Percentiles rank a stretch among this genome's conserved stretches.
Conservation (phyloP, 2,888 invertebrate species). For the Drosophila nr. medialis region DNA sequence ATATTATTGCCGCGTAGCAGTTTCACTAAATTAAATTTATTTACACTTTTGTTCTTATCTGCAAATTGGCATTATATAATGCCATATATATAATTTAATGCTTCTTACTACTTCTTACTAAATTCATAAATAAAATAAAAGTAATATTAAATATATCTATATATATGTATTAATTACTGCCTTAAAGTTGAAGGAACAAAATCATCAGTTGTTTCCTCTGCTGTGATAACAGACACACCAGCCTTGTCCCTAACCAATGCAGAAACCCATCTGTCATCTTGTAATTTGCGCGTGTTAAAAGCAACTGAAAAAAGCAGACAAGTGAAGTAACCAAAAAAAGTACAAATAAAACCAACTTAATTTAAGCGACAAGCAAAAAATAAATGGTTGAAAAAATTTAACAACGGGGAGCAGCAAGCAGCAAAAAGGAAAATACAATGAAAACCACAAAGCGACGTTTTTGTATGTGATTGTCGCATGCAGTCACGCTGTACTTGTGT, state of each 20-base stretch:
- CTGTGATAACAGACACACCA: neutral
- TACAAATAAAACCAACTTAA: constrained; percentile 56
- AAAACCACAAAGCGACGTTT: constrained; percentile 69
- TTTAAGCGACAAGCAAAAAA: constrained; percentile 55
- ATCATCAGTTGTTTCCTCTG: neutral
- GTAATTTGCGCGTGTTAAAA: constrained; percentile 37
- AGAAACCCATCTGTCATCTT: constrained; percentile 45
- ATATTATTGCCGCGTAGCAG: neutral
- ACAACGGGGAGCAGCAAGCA: constrained; percentile 11
- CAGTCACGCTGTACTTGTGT: constrained; percentile 39
- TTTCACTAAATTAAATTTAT: neutral
- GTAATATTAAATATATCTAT: neutral
- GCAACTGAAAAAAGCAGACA: constrained; percentile 10
- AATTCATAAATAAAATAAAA: neutral
- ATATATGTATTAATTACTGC: neutral
- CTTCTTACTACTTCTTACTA: neutral
- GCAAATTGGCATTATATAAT: neutral
- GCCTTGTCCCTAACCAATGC: constrained; percentile 9
- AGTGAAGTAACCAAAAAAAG: constrained; percentile 12
- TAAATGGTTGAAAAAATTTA: constrained; percentile 40
- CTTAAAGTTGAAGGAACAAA: neutral
- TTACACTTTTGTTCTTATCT: neutral
- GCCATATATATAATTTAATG: too few relatives aligned
- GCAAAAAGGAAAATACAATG: constrained; percentile 53
- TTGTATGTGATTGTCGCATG: constrained; percentile 68